Conservation (phyloP, 2,888 invertebrate species). For the Drepana falcataria region DNA sequence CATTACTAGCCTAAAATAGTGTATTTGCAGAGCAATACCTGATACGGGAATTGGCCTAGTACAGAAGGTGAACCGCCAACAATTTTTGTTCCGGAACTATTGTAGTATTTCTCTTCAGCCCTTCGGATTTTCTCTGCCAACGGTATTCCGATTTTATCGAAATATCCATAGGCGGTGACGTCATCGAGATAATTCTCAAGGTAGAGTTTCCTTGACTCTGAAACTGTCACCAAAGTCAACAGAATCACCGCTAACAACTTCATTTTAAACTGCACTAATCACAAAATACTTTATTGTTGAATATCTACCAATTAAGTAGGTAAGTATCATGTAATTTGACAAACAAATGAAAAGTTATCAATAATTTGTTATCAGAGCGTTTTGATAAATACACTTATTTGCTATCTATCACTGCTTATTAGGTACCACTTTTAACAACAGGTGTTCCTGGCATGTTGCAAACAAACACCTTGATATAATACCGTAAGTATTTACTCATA, state of each 20-base stretch:
- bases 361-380: background rate
- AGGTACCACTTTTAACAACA: no score
- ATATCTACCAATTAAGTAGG: no score
- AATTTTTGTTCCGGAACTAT: constrained; percentile 22
- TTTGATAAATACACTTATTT: background rate
- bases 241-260: background rate
- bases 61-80: constrained; percentile 34
- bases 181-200: constrained; percentile 4
- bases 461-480: no score
- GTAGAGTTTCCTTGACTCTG: constrained; percentile 13
- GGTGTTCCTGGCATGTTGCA: no score
- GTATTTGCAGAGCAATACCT: constrained; percentile 28
- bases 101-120: constrained; percentile 29
- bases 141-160: constrained; percentile 39
- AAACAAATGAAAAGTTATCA: background rate
- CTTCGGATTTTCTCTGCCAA: constrained; percentile 33
- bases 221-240: background rate
- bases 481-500: no score
- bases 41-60: constrained; percentile 35
- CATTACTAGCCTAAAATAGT: no score
- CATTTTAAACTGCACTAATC: background rate
- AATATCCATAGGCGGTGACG: constrained; percentile 36
- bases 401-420: no score
- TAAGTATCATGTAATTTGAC: background rate
- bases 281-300: no score